Base-by-base conservation (phyloP, 1,140 invertebrate species). In the Pseudomyrmex dendroicus region DNA sequence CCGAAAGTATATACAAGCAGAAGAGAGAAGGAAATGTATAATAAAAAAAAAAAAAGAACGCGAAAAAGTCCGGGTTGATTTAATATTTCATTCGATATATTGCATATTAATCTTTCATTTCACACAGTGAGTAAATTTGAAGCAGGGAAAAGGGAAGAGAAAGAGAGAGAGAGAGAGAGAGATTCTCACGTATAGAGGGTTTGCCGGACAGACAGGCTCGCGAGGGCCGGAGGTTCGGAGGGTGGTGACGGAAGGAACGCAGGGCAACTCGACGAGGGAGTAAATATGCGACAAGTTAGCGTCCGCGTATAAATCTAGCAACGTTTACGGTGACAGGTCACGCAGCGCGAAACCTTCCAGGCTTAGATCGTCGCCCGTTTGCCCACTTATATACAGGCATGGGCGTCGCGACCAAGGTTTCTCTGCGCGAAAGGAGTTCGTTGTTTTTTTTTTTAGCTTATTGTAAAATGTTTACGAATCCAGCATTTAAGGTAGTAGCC, bases 201-300 rank as follows among this genome's bases (percentile, higher is more conserved):
- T 59, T 20, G 66, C 46, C 67, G 68, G 35, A 84, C 48, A 44
- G 50, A 59, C 22, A 76, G 67, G 54, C 25, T 72, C 54, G 67
- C 56, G 44, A 72, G 68, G 84, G 86, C 56, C n/a, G n/a, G n/a
- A 64, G 73, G 70, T 61, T 59, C 63, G 73, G 73, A 85, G 76
- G 84, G 67, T 57, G 63, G 70, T 57, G 74, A 83, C 66, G 74
- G 86, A 85, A 72, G 56, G 64, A 22, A 15, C 48, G 56, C 17
- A 63, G 48, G 74, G 85, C 61, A 83, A 59, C 63, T 67, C 80
- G 67, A 57, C 52, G 82, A 89, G 66, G 66, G 64, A 91, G 91
- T 93, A 94, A 94, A 94, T 94, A 94, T 93, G 93, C 93, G 93
- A 94, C 93, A 94, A 94, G 92, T 94, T 91, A 90, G 89, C 92